Conservation (phyloP, 2,888 invertebrate species). For the Vanessa cardui region DNA sequence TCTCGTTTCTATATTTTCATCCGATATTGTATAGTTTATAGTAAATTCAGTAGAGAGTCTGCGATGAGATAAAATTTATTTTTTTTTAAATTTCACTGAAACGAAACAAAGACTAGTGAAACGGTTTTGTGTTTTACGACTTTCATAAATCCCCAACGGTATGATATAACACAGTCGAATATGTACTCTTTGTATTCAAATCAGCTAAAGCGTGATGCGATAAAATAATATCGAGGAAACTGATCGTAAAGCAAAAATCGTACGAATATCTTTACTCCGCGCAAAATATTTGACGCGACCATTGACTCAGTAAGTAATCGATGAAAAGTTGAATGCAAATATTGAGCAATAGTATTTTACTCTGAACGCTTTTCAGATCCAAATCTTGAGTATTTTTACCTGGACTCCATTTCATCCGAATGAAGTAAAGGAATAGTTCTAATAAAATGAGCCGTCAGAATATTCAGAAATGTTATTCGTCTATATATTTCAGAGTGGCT, state of each 20-base stretch:
- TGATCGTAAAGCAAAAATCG: constrained; percentile 3
- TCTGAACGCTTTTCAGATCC: too few species aligned
- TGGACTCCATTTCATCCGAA: neutral
- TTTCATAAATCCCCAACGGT: constrained; percentile 35
- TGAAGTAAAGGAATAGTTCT: neutral
- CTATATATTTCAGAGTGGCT: constrained; percentile 1
- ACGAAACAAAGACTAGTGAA: constrained; percentile 4
- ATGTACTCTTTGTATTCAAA: constrained; percentile 30
- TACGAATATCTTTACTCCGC: neutral
- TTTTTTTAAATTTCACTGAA: neutral
- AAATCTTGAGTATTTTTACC: neutral
- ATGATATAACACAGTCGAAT: constrained; percentile 20
- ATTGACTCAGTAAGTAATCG: neutral
- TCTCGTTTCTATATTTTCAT: neutral
- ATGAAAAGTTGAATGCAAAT: neutral
- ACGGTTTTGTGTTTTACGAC: constrained; percentile 22
- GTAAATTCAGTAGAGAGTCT: neutral
- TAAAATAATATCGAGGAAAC: constrained; percentile 21
- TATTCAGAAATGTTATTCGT: constrained; percentile 8
- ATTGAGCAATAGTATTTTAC: neutral
- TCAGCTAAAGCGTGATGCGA: constrained; percentile 11
- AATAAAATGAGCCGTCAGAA: neutral
- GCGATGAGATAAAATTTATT: neutral
- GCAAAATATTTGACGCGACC: neutral
- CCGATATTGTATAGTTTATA: neutral